These are phyloP conservation scores for Bursaphelenchus mucronatus DNA, from an alignment of 1,140 invertebrate genomes.

Conservation along the genomic window DNA sequence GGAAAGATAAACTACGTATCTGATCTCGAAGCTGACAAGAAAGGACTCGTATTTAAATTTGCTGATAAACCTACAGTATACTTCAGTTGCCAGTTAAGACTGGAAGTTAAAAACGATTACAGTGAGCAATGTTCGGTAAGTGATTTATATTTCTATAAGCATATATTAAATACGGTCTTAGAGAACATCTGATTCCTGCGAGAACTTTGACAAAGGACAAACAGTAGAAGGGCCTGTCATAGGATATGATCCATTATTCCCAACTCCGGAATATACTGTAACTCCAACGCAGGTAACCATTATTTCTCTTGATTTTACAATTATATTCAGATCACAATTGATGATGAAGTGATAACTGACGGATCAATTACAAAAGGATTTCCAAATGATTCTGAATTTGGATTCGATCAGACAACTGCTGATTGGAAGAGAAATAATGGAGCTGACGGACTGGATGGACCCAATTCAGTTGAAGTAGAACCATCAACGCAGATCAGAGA, in stretches of 20 bases:
- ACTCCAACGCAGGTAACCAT: neutral
- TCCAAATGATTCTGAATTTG: no score
- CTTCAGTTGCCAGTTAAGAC: constrained; percentile 25
- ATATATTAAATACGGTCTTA: neutral
- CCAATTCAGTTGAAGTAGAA: no score
- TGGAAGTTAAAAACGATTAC: constrained; percentile 16
- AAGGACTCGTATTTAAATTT: constrained; percentile 45
- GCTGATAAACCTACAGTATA: constrained; percentile 38
- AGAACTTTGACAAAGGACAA: no score
- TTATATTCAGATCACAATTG: no score
- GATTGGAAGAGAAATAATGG: no score
- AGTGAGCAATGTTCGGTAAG: constrained; percentile 15
- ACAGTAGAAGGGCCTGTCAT: neutral
- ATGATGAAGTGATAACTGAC: no score
- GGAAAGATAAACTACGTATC: constrained; percentile 33
- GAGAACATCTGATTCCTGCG: neutral
- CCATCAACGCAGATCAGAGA: no score
- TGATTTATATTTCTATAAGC: neutral
- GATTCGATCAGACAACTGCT: no score
- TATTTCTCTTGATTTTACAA: no score
- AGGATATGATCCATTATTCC: constrained; percentile 24
- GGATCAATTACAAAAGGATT: no score
- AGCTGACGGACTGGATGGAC: no score
- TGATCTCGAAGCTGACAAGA: constrained; percentile 33
- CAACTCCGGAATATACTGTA: constrained; percentile 13